Conservation (phyloP, 2,888 invertebrate genomes). For the Phorcus lineatus region DNA sequence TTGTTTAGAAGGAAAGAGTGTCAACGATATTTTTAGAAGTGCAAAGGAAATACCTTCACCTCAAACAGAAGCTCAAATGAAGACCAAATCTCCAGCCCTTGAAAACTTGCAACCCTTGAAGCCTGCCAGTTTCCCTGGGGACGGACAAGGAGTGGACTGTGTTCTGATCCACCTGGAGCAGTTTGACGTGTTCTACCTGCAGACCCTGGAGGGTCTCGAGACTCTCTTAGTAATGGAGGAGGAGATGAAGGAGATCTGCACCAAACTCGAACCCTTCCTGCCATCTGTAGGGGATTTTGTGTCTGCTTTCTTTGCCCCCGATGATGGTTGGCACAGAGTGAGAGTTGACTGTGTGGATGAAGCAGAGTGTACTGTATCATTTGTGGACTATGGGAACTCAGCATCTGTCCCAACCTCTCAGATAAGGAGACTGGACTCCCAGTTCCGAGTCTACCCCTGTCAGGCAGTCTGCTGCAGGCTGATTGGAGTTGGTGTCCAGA, state of each 20-base stretch:
- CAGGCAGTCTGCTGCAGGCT: slow-evolving; percentile 58
- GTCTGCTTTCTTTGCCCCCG: slow-evolving; percentile 39
- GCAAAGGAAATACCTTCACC: no score
- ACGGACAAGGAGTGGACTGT: background rate
- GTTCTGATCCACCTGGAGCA: background rate
- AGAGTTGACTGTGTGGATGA: slow-evolving; percentile 39
- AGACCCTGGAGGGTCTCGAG: background rate
- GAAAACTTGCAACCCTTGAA: background rate
- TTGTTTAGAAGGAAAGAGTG: background rate
- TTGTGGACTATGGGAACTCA: slow-evolving; percentile 69
- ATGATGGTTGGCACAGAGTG: slow-evolving; percentile 58
- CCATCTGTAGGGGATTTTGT: slow-evolving; percentile 46
- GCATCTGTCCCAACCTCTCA: slow-evolving; percentile 34
- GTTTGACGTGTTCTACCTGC: background rate
- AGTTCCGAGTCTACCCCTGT: background rate
- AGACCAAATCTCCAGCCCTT: no score
- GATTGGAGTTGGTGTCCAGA: slow-evolving; percentile 33
- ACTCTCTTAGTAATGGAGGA: background rate
- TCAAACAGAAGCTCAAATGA: no score
- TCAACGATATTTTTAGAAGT: background rate
- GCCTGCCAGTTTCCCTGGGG: background rate
- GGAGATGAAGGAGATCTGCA: background rate
- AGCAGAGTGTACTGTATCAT: slow-evolving; percentile 44
- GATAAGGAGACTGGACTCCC: background rate
- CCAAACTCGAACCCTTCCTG: background rate